These are phyloP conservation scores for Gallinago jamesoni DNA, from an alignment of 2,113 vertebrate species.

Conservation along the genomic window DNA sequence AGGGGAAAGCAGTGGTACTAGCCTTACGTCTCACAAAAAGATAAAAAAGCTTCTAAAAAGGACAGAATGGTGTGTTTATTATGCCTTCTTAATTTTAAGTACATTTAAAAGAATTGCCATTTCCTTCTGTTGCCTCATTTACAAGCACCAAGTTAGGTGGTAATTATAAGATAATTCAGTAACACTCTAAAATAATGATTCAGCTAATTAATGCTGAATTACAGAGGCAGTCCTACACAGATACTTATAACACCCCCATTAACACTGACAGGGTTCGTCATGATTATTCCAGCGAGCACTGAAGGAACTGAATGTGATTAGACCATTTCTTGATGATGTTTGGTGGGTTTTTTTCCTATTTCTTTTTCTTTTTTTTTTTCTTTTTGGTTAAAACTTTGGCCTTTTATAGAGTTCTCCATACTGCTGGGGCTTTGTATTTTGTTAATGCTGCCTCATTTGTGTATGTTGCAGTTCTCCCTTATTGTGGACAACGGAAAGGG, in stretches of 20 bases:
- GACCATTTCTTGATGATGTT: conserved; percentile 19
- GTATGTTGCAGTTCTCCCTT: background rate
- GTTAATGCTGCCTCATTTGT: background rate
- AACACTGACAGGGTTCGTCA: conserved; percentile 64
- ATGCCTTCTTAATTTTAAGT: conserved; percentile 68
- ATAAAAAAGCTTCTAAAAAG: conserved; percentile 47
- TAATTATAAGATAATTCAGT: conserved; percentile 73
- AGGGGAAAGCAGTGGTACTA: conserved; percentile 53
- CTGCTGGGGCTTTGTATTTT: background rate
- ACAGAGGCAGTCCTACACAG: conserved; percentile 69
- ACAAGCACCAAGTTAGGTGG: conserved; percentile 66
- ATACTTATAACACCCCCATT: conserved; percentile 66
- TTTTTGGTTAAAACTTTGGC: background rate
- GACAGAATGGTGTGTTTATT: conserved; percentile 63
- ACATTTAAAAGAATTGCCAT: conserved; percentile 67
- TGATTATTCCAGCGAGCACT: conserved; percentile 52
- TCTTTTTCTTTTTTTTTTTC: too few species aligned
- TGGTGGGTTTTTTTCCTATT: background rate
- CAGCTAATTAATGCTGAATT: conserved; percentile 74
- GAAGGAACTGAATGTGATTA: conserved; percentile 32
- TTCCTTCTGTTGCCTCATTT: conserved; percentile 73
- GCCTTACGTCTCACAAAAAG: conserved; percentile 20
- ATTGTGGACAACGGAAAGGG: background rate
- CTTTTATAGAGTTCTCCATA: background rate
- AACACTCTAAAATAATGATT: conserved; percentile 76